Base-by-base conservation (phyloP, 1,140 invertebrate species). In the Leucophenga varia region DNA sequence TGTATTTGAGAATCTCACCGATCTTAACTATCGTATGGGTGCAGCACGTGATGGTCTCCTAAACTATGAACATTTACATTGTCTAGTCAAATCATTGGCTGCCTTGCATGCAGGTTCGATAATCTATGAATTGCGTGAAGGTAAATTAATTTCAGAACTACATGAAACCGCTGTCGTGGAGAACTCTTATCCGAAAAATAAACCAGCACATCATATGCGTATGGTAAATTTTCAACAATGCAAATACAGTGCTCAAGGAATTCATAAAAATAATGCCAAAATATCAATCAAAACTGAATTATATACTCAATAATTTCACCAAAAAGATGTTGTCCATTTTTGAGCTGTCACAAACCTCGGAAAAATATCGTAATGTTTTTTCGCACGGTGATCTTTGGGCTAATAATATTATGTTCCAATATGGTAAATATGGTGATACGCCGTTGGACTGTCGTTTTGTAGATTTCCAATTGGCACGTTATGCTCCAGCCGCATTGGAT, bases 321-420 rank as follows among this genome's bases (percentile, higher is more conserved):
- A 59, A 63, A 28, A 51, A 75, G 12, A 79, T 76, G 60, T 59
- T 77, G 1, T 46, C 49, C 2, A 68, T 81, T 1, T 76, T 77
- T 13, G 65, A 77, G 9, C 70, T 79, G 1, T 63, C 76, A 18
- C 74, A 77, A 48, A 76, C 78, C 0, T 82, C 80, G 2, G 25
- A 57, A 3, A 75, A 61, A 16, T 79, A 78, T 37, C 63, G 72
- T n/a, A 86, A 85, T 46, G 79, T 80, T 1, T 55, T 84, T 1
- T 72, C 74, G 14, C 85, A 86, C 60, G 80, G 80, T 0, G 82
- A 86, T 71, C 52, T 84, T 3, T 85, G 84, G 82, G 60, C 76
- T 2, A 84, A 82, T 53, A 86, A 86, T 59, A 61, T 85, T 8
- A 77, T 86, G 55, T 79, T 83, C 30, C 83, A 82, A 59, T 80